Conservation (phyloP, 2,888 invertebrate species). For the Escarpia spicata region DNA sequence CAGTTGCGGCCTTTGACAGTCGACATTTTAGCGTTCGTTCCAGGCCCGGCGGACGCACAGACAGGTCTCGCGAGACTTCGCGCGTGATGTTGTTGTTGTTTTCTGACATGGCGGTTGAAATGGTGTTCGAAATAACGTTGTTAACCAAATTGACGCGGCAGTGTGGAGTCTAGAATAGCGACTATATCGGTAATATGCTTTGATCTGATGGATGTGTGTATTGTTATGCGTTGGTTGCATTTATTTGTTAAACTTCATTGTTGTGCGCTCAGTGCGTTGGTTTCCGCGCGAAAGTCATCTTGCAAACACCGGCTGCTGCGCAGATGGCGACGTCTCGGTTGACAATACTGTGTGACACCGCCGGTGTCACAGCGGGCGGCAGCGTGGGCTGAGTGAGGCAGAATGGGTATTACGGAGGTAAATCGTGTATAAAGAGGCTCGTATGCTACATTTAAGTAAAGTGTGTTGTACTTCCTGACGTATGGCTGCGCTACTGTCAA, state of each 20-base stretch:
- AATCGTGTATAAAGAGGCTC: not conserved
- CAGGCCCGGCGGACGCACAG: slow-evolving; percentile 6
- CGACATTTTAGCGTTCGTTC: not conserved
- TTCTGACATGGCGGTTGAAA: slow-evolving; percentile 11
- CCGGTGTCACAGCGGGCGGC: not conserved
- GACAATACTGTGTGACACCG: not conserved
- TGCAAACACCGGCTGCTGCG: slow-evolving; percentile 5
- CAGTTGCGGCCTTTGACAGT: slow-evolving; percentile 36
- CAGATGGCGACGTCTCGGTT: slow-evolving; percentile 1
- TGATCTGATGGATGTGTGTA: not conserved
- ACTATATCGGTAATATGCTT: not conserved
- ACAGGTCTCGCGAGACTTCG: not conserved
- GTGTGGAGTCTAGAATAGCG: not conserved
- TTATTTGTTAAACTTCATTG: not conserved
- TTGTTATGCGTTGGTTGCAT: not conserved
- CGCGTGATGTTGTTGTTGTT: slow-evolving; percentile 13
- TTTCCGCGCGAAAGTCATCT: slow-evolving; percentile 1
- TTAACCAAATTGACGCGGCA: not conserved
- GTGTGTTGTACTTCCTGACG: too few relatives aligned
- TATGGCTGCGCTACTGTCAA: too few relatives aligned
- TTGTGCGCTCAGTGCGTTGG: not conserved
- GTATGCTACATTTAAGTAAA: too few relatives aligned
- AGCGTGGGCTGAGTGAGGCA: not conserved
- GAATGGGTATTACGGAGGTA: not conserved
- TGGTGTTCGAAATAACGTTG: slow-evolving; percentile 16